Evolutionary conservation across 1,140 invertebrate genomes (phyloP).

Genomic region (Drosophila neocordata): DNA sequence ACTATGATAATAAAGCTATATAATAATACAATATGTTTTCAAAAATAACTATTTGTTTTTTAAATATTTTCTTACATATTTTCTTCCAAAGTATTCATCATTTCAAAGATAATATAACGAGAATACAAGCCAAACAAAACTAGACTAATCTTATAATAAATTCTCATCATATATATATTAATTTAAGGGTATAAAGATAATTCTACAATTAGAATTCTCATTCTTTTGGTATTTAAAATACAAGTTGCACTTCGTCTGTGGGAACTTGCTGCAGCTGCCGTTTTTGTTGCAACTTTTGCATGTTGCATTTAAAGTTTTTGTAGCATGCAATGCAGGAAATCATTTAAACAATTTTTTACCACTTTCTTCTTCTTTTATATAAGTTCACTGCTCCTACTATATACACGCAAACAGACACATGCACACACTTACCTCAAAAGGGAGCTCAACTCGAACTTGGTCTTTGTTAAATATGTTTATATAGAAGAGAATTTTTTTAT

Average conservation of each 20-base stretch:
- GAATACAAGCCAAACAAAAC: no score
- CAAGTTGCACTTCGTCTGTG: not conserved
- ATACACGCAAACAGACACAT: conserved; percentile 33
- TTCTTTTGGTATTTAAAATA: not conserved
- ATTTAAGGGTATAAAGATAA: conserved; percentile 4
- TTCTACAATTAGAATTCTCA: not conserved
- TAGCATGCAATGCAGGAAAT: conserved; percentile 78
- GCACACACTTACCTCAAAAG: conserved; percentile 60
- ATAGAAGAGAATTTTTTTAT: conserved; percentile 20
- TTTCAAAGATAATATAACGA: no score
- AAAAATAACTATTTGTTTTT: no score
- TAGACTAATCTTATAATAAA: no score
- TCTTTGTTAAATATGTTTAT: conserved; percentile 63
- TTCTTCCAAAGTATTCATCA: no score
- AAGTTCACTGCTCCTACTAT: conserved; percentile 69
- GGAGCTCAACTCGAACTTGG: conserved; percentile 54
- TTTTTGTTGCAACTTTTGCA: conserved; percentile 49
- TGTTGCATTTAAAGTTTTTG: conserved; percentile 78
- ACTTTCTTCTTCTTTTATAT: conserved; percentile 29
- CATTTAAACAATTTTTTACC: conserved; percentile 76
- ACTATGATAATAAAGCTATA: no score
- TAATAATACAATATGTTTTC: no score
- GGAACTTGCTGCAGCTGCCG: conserved; percentile 13
- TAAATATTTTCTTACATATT: no score
- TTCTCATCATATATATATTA: no score